These are phyloP conservation scores for Delphinus delphis DNA, from an alignment of 2,113 vertebrate species.

Conservation along the genomic window DNA sequence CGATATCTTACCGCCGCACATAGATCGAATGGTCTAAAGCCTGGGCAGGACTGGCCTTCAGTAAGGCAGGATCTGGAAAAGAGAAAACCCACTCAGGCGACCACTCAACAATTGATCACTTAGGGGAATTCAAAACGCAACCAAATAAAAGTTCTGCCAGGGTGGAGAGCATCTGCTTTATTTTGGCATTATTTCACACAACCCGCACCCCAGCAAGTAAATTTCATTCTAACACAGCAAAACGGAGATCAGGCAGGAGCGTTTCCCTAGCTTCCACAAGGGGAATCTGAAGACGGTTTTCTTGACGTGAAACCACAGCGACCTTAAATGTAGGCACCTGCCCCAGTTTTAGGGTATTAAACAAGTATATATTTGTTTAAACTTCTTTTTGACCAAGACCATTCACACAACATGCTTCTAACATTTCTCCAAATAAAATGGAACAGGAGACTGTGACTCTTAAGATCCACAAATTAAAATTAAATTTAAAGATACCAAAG, in stretches of 20 bases:
- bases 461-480: conserved; percentile 52
- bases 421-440: conserved; percentile 56
- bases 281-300: background rate
- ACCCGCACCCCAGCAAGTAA: background rate
- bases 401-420: background rate
- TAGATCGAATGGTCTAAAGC: background rate
- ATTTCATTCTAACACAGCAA: background rate
- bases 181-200: background rate
- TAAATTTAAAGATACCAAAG: conserved; percentile 46
- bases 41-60: background rate
- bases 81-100: background rate
- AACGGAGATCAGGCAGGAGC: background rate
- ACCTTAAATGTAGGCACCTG: conserved; percentile 36
- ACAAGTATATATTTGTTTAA: conserved; percentile 40
- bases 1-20: conserved; percentile 27
- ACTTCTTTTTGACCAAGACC: conserved; percentile 24
- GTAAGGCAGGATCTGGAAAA: conserved; percentile 46
- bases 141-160: conserved; percentile 12
- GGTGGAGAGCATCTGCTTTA: conserved; percentile 13
- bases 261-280: background rate
- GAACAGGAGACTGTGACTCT: conserved; percentile 32
- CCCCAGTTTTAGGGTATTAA: background rate
- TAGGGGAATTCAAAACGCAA: conserved; percentile 29
- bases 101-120: conserved; percentile 57
- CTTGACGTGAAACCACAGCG: background rate